Conservation (phyloP, 2,888 invertebrate species). For the Scaptomyza polygonia region DNA sequence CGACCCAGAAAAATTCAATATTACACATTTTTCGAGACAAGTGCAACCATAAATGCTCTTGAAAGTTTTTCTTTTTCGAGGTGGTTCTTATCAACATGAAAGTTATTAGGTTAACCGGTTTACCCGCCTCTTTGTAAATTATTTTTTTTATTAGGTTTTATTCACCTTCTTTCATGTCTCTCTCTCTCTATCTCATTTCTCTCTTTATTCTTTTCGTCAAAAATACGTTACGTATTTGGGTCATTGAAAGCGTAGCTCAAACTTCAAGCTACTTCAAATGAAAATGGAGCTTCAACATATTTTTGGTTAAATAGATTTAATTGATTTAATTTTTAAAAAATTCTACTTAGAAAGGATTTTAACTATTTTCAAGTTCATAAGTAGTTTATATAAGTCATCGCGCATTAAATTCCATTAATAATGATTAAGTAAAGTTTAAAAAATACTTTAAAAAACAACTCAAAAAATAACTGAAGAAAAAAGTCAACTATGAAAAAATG, state of each 20-base stretch:
- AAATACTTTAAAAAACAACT: too few relatives aligned
- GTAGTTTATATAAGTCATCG: too few relatives aligned
- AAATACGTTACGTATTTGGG: slow-evolving; percentile 15
- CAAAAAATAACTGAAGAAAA: too few relatives aligned
- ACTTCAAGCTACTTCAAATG: slow-evolving; percentile 1
- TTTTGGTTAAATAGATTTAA: not conserved
- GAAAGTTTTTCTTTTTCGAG: not conserved
- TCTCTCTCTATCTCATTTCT: not conserved
- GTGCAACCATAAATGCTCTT: not conserved
- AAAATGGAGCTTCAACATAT: not conserved
- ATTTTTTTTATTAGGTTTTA: not conserved
- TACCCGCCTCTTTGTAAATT: not conserved
- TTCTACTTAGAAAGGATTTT: not conserved
- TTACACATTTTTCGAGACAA: not conserved
- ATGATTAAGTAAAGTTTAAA: too few relatives aligned
- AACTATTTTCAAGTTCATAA: too few relatives aligned
- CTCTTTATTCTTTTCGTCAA: not conserved
- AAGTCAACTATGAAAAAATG: too few relatives aligned
- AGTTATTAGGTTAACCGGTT: not conserved
- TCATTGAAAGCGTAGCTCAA: slow-evolving; percentile 11
- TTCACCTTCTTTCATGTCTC: too few relatives aligned
- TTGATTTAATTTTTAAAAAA: not conserved
- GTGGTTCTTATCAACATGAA: not conserved
- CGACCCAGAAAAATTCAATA: not conserved
- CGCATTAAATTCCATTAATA: too few relatives aligned